Evolutionary conservation across 2,888 invertebrate species (phyloP).

Genomic region (Drosophila acutilabella): DNA sequence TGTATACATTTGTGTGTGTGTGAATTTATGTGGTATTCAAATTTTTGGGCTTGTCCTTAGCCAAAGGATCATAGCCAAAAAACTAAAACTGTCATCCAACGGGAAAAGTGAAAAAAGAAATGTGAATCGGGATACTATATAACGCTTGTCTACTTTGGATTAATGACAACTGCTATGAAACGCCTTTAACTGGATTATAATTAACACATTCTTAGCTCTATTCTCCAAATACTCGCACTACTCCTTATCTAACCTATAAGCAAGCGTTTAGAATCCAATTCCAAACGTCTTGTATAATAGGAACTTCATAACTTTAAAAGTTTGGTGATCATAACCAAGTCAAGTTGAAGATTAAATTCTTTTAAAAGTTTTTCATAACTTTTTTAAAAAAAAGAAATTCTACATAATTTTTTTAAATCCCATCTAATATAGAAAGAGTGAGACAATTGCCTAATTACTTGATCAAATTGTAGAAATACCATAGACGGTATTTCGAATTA

Average conservation of each 20-base stretch:
- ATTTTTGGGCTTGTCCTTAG: constrained; percentile 48
- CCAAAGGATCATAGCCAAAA: constrained; percentile 55
- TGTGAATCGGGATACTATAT: constrained; percentile 45
- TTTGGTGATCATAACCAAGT: constrained; percentile 24
- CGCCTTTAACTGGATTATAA: constrained; percentile 68
- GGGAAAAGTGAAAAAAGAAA: constrained; percentile 37
- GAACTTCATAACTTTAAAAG: background rate
- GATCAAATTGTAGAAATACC: constrained; percentile 35
- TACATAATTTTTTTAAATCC: background rate
- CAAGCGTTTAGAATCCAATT: constrained; percentile 15
- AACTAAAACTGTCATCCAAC: constrained; percentile 16
- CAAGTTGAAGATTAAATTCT: constrained; percentile 29
- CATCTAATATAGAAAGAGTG: constrained; percentile 31
- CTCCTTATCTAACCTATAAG: constrained; percentile 24
- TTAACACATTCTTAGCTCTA: constrained; percentile 29
- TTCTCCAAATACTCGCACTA: constrained; percentile 7
- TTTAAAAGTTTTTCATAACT: background rate
- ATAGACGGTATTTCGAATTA: constrained; percentile 61
- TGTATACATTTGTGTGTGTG: constrained; percentile 45
- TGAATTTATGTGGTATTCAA: constrained; percentile 24
- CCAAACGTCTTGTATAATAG: constrained; percentile 51
- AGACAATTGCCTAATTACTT: constrained; percentile 46
- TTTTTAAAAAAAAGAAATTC: background rate
- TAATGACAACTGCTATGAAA: constrained; percentile 46
- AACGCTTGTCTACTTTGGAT: constrained; percentile 67